phyloP scores from a whole-genome alignment of 2,888 invertebrate genomes.

The Eilema sororculum region DNA sequence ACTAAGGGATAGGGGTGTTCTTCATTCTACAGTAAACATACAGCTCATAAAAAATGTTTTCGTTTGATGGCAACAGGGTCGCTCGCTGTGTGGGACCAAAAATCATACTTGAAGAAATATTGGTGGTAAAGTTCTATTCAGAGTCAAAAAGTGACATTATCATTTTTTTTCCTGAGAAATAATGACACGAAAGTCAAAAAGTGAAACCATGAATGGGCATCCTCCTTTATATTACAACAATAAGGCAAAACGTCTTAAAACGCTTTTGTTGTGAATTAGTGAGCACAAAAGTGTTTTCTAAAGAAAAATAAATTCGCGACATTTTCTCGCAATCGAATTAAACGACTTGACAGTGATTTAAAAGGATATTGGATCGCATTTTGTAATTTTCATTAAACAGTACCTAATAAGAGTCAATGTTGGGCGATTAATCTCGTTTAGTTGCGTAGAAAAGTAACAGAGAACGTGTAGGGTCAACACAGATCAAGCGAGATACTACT shows the following conservation, averaged over 20 bases:
- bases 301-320: not conserved
- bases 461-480: conserved; percentile 15
- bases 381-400: conserved; percentile 35
- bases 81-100: too few species aligned
- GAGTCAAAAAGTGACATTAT: too few species aligned
- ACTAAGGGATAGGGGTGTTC: too few species aligned
- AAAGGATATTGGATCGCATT: conserved; percentile 2
- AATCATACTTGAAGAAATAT: too few species aligned
- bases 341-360: conserved; percentile 2
- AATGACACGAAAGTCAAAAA: too few species aligned
- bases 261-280: not conserved
- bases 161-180: too few species aligned
- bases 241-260: not conserved
- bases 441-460: conserved; percentile 32
- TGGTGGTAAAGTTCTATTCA: too few species aligned
- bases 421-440: conserved; percentile 47
- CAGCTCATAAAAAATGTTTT: too few species aligned
- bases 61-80: too few species aligned
- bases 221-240: not conserved
- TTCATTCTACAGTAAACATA: too few species aligned
- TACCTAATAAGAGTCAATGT: conserved; percentile 28
- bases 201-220: too few species aligned
- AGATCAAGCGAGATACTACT: too few species aligned
- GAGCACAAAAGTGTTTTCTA: not conserved
- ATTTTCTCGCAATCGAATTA: not conserved